Percentiles rank a stretch among this genome's conserved stretches.
phyloP scores from a whole-genome alignment of 2,888 invertebrate genomes.

The Dolomedes plantarius region DNA sequence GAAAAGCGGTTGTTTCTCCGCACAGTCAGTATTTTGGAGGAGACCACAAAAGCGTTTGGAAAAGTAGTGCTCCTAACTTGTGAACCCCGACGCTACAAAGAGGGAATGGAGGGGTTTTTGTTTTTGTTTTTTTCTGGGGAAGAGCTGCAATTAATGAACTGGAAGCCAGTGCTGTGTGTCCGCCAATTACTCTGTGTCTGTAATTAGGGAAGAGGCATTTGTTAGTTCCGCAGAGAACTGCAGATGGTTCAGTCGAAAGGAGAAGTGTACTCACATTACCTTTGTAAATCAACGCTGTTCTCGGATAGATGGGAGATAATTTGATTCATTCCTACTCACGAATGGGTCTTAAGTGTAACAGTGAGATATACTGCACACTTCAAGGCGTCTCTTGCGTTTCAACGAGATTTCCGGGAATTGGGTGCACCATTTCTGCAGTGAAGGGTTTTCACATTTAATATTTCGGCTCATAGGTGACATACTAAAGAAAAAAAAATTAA shows the following conservation, averaged over 20 bases:
- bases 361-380: no score
- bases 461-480: no score
- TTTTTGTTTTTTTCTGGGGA: background rate
- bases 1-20: slow-evolving; percentile 34
- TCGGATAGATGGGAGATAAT: background rate
- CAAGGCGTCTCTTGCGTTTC: no score
- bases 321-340: background rate
- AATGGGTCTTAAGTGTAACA: no score
- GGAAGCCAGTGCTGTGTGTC: slow-evolving; percentile 19
- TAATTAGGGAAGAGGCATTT: slow-evolving; percentile 24
- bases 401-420: no score
- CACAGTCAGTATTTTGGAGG: slow-evolving; percentile 31
- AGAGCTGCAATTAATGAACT: slow-evolving; percentile 50
- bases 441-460: no score
- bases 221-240: background rate
- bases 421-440: no score
- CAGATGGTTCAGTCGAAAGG: background rate
- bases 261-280: background rate
- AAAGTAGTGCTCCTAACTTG: slow-evolving; percentile 48
- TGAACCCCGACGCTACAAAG: background rate
- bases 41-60: slow-evolving; percentile 40
- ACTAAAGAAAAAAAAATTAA: no score
- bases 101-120: no score
- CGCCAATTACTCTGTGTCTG: slow-evolving; percentile 31
- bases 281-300: background rate